These are phyloP conservation scores for Arctocebus calabarensis DNA, from an alignment of 2,797 vertebrate genomes.

Conservation along the genomic window DNA sequence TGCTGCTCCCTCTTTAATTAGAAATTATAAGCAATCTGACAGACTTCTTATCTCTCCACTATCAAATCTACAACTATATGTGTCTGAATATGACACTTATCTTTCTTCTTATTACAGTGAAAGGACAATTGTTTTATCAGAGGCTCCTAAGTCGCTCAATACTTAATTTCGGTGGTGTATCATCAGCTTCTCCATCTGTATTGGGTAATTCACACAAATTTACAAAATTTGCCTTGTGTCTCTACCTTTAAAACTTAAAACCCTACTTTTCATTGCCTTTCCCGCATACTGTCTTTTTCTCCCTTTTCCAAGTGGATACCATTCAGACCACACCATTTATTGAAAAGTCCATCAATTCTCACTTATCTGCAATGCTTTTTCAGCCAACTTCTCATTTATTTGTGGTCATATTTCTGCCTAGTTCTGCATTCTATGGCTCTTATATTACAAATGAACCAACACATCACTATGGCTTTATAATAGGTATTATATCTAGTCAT, in stretches of 20 bases:
- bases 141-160: background rate
- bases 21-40: background rate
- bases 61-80: background rate
- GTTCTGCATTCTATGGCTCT: background rate
- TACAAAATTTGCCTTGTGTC: background rate
- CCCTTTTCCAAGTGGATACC: background rate
- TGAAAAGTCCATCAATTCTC: background rate
- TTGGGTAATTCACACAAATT: background rate
- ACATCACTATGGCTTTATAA: background rate
- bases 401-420: background rate
- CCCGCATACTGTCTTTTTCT: background rate
- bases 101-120: background rate
- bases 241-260: background rate
- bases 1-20: background rate
- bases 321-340: background rate
- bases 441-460: background rate
- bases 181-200: background rate
- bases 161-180: background rate
- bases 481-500: background rate
- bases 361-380: background rate
- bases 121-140: background rate
- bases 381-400: background rate
- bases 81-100: background rate
- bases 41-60: background rate
- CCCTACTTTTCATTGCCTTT: background rate